Base-by-base conservation (phyloP, 2,888 invertebrate genomes). In the Serripes groenlandicus region DNA sequence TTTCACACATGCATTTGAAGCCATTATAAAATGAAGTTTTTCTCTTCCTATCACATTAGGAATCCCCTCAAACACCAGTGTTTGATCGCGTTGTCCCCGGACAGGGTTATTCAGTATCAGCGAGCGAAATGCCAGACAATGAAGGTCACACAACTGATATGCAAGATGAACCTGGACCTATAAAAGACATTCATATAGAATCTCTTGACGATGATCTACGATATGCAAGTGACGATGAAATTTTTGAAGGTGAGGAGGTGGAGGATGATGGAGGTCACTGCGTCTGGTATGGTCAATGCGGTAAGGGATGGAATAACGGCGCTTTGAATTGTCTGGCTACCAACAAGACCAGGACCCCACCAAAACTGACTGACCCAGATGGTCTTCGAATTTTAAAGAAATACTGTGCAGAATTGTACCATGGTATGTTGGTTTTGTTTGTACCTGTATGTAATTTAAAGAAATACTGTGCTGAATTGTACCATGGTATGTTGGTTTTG, bases 271-370 rank as follows among this genome's bases (percentile, higher is more conserved):
- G 66, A 21, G 81, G 83, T 28, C 68, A 86, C 81, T 97, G 97
- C 93, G 91, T 97, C 3, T 97, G 97, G 97, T 97, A 97, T 90
- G 97, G 96, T 30, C 95, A 96, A 89, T 97, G 97, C 93, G 95
- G 95, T 26, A 35, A 52, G 1, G 75, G 83, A 0, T 62, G 80
- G 7, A 77, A 83, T 3, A 54, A 80, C 0, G 78, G 83, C 0
- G 82, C 87, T 3, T 78, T 96, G 88, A 96, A 97, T 93, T 97
- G 97, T 90, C 76, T 76, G 4, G 81, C 62, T 3, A 86, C 73
- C 2, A 93, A 92, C 0, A 96, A 96, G 91, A 95, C 95, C 81
- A 97, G 97, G 0, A 94, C 96, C 0, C 95, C 97, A 0, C 96
- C 96, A 88, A 94, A 95, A 0, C 92, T 97, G 54, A 90, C 83